Conservation (phyloP, 2,888 invertebrate genomes). For the Noctuana brunneofusca region DNA sequence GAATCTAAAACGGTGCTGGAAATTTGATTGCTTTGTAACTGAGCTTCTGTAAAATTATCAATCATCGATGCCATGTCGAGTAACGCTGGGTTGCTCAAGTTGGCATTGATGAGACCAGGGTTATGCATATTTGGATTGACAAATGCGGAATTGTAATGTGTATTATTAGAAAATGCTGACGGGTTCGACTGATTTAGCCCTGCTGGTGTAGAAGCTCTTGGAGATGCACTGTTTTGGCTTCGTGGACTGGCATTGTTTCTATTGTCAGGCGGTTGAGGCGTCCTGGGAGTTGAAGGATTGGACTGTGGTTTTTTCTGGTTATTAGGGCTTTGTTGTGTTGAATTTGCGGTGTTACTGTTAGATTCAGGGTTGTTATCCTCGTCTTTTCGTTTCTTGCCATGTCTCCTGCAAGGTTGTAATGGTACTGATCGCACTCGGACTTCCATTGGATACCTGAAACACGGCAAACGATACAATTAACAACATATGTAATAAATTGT, state of each 20-base stretch:
- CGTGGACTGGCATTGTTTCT: conserved; percentile 73
- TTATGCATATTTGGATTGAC: conserved; percentile 75
- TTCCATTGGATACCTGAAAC: conserved; percentile 91
- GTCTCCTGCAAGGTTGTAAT: conserved; percentile 90
- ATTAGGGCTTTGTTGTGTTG: conserved; percentile 65
- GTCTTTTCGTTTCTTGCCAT: conserved; percentile 90
- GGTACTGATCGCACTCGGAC: conserved; percentile 93
- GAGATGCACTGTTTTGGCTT: conserved; percentile 82
- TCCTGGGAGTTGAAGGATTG: conserved; percentile 66
- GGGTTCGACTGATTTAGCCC: conserved; percentile 64
- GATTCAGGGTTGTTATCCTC: conserved; percentile 81
- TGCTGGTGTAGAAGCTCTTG: conserved; percentile 73
- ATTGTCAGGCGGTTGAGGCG: conserved; percentile 66
- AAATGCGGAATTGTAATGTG: conserved; percentile 74
- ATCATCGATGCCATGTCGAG: conserved; percentile 90
- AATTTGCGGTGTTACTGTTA: conserved; percentile 54
- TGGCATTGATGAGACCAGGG: conserved; percentile 75
- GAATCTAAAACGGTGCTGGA: conserved; percentile 92
- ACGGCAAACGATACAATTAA: neutral
- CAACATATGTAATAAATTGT: neutral
- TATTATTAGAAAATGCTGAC: conserved; percentile 64
- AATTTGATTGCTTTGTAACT: conserved; percentile 92
- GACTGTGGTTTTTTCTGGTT: conserved; percentile 69
- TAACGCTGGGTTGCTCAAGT: conserved; percentile 81
- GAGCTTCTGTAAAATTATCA: conserved; percentile 89